Evolutionary conservation across 1,140 invertebrate genomes (phyloP), one percentile per base, ranked within the genome.

Genomic region (Monochamus saltuarius): DNA sequence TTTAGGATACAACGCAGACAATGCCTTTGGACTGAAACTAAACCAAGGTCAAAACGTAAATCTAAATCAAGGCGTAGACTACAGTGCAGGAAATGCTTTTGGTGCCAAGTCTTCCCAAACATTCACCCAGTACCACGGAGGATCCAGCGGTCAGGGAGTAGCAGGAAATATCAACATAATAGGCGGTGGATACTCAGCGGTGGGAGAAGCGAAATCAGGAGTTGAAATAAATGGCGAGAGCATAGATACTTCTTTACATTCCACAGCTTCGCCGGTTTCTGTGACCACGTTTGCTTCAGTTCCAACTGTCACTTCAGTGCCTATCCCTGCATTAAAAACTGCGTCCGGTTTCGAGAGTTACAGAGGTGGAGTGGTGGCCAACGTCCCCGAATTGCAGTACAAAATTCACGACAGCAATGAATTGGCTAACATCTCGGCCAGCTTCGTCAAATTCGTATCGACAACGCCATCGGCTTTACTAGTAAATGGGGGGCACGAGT

Each of bases 281-380:
- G 50, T 63, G 13, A 47, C 61, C 22, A 64, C 65, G 6, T 46
- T 55, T 45, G 34, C 68, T 36, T 59, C 68, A 8, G 61, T 70
- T 39, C 69, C 71, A 13, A 66, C 53, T 29, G 72, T 74, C 3
- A 65, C 65, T 39, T 60, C 65, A n/a, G 72, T 71, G 40, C 71
- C 71, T 14, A 57, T 70, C 17, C 70, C 69, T 19, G 58, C 58
- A 13, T 46, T 67, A 34, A 64, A 65, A 46, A 60, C 61, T 10
- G 43, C 39, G 39, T 39, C 62, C 6, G 59, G 59, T 17, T 70
- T 73, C 35, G 68, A 72, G 38, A 65, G 62, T 36, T 67, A 65
- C 37, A 65, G 63, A 42, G 70, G 68, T 29, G 71, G 71, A 42
- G 70, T 74, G 14, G 64, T 74, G 7, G 73, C 73, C n/a, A 74